Conservation (phyloP, 2,113 vertebrate species). For the Coptodon bakossiorum region DNA sequence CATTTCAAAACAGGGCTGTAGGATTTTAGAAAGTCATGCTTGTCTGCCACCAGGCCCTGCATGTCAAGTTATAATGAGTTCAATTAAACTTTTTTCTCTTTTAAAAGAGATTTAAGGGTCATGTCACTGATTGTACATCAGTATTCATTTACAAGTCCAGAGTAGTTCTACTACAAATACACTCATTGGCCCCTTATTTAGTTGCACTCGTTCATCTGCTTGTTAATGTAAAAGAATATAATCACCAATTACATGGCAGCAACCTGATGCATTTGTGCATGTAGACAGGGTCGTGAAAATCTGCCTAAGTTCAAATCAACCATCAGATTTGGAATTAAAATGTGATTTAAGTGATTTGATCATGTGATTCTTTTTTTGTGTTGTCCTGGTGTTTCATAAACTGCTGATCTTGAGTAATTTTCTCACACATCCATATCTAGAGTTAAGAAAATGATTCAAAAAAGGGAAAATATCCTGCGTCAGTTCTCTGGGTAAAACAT, state of each 20-base stretch:
- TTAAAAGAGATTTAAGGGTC: neutral
- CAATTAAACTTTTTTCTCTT: neutral
- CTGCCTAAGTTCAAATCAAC: neutral
- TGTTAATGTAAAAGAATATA: neutral
- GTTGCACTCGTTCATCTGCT: neutral
- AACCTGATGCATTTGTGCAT: neutral
- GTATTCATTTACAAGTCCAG: neutral
- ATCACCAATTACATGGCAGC: neutral
- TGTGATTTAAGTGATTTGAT: neutral
- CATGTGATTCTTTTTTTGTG: neutral
- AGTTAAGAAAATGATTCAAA: neutral
- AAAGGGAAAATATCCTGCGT: neutral
- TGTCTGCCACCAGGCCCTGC: neutral
- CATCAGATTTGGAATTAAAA: neutral
- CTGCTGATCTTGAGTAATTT: neutral
- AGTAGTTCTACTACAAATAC: neutral
- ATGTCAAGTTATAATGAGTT: neutral
- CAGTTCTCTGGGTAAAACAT: neutral
- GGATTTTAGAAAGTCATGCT: neutral
- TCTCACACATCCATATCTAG: neutral
- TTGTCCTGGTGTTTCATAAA: neutral
- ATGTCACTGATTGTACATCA: neutral
- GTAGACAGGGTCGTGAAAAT: neutral
- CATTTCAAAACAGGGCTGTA: conserved; percentile 1
- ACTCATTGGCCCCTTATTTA: neutral